Percentiles rank a stretch among this genome's conserved stretches.
phyloP scores from a whole-genome alignment of 2,113 vertebrate species.

The Marmota monax region DNA sequence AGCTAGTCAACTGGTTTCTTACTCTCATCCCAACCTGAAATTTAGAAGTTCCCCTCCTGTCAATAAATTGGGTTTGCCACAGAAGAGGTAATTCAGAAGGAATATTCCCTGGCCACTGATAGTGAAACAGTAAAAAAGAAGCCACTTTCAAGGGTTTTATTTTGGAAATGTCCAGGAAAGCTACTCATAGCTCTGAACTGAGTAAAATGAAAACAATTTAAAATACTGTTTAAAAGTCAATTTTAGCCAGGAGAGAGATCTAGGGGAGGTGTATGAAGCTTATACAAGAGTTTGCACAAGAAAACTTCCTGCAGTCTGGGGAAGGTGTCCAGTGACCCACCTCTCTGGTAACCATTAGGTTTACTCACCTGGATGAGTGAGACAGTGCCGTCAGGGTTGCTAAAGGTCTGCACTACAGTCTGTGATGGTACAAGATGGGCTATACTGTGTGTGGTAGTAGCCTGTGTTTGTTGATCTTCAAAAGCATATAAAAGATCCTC shows the following conservation, averaged over 20 bases:
- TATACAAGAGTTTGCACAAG: background rate
- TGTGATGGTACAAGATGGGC: slow-evolving; percentile 98
- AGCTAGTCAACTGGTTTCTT: background rate
- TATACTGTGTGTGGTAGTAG: slow-evolving; percentile 94
- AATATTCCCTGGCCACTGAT: background rate
- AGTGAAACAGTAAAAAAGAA: background rate
- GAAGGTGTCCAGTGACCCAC: background rate
- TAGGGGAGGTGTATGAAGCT: background rate
- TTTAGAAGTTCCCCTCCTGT: background rate
- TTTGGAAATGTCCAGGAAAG: slow-evolving; percentile 50
- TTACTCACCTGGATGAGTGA: slow-evolving; percentile 97
- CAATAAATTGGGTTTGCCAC: background rate
- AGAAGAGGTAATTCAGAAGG: background rate
- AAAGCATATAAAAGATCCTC: slow-evolving; percentile 98
- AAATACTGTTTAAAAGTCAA: slow-evolving; percentile 18
- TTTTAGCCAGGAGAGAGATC: background rate
- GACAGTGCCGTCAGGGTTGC: slow-evolving; percentile 98
- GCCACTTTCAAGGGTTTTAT: background rate
- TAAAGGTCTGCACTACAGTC: slow-evolving; percentile 98
- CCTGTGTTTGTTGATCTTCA: slow-evolving; percentile 95
- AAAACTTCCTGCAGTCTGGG: background rate
- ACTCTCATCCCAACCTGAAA: background rate
- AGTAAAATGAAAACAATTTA: slow-evolving; percentile 32
- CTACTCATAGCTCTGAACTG: background rate
- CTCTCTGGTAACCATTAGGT: rapidly evolving